These are phyloP conservation scores for Nasonovia ribisnigri DNA, from an alignment of 2,888 invertebrate genomes.

Conservation along the genomic window DNA sequence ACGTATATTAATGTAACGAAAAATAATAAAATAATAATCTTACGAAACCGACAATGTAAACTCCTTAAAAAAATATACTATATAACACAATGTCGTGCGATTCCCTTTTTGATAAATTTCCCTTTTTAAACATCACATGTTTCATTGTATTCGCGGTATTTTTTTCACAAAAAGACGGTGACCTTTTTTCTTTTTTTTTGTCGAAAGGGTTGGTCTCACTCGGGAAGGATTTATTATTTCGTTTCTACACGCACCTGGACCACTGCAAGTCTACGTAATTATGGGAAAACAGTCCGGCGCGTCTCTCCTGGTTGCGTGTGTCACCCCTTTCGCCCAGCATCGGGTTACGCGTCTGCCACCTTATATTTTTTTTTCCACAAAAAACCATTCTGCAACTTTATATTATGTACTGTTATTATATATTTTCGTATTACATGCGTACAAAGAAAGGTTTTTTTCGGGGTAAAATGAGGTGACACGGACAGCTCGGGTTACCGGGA, in stretches of 20 bases:
- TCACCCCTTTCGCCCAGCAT: constrained; percentile 64
- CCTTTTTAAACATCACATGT: constrained; percentile 57
- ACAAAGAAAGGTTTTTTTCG: constrained; percentile 63
- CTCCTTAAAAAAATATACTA: constrained; percentile 49
- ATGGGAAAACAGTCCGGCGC: constrained; percentile 64
- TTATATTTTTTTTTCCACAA: constrained; percentile 58
- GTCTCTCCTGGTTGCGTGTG: constrained; percentile 45
- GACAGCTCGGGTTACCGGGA: constrained; percentile 59
- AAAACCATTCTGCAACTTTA: constrained; percentile 62
- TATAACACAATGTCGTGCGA: constrained; percentile 45
- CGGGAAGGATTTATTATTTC: constrained; percentile 63
- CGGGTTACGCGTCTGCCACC: constrained; percentile 64
- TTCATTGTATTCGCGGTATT: constrained; percentile 54
- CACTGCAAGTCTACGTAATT: constrained; percentile 51
- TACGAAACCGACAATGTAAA: constrained; percentile 54
- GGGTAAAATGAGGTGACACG: constrained; percentile 63
- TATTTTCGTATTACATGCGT: constrained; percentile 51
- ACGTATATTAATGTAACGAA: background rate
- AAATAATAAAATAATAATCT: constrained; percentile 57
- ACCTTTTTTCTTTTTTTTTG: constrained; percentile 62
- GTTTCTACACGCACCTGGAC: constrained; percentile 62
- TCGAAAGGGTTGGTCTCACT: constrained; percentile 60
- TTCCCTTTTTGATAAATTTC: constrained; percentile 62
- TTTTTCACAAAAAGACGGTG: constrained; percentile 57
- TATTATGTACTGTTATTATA: constrained; percentile 52